Evolutionary conservation across 2,113 vertebrate species (phyloP), one percentile per base, ranked within the genome.

Genomic region (Seriola quinqueradiata): DNA sequence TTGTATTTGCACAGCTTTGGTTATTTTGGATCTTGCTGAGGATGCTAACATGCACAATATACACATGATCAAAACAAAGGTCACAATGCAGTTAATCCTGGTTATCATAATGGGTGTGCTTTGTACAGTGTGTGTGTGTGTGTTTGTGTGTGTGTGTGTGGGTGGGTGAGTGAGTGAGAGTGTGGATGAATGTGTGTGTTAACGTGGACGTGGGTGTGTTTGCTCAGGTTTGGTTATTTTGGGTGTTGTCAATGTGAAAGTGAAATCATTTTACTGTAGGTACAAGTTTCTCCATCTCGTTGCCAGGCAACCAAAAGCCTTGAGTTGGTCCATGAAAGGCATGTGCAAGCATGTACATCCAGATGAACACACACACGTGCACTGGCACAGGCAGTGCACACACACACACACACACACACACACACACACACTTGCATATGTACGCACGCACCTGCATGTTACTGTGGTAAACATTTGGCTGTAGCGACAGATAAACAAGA

Each of bases 271-370:
- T 85, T 86, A 89, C 75, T 88, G 79, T 90, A 87, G 85, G 69
- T 86, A 78, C 44, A 90, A 87, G 80, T 88, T 92, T 87, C 71
- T 87, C 87, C 42, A 46, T 76, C 60, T 61, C 86, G 93, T 94
- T 94, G 84, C 93, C 80, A 83, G 87, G 93, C 86, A 94, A 93
- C 93, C 89, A 61, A 77, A 91, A 90, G 84, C 88, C 90, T 92
- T 93, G 84, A 88, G 79, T 88, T 84, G 73, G 67, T 87, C 81
- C 83, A 83, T 81, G 87, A 89, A 84, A 91, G 79, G 79, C 52
- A 70, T 59, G 66, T 70, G 76, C 2, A 4, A 57, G 65, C 57
- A 73, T 38, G 9, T 54, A 71, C 34, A 71, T 72, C 68, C 70
- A 88, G 76, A 79, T 77, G 48, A 34, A 71, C 34, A 34, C 65